Conservation (phyloP, 2,797 vertebrate genomes). For the Esox lucius region DNA sequence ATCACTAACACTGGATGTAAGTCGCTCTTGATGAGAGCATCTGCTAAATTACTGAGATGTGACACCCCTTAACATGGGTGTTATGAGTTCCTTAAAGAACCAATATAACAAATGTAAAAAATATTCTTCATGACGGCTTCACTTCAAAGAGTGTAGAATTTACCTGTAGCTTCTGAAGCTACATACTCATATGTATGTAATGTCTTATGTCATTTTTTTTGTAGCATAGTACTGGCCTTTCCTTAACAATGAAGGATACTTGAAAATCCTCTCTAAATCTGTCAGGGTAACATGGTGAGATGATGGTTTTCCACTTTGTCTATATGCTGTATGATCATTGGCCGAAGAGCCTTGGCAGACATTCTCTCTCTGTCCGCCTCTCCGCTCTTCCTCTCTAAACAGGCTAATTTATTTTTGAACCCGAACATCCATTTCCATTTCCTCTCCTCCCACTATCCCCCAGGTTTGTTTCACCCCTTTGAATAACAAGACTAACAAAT, state of each 20-base stretch:
- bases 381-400: conserved; percentile 65
- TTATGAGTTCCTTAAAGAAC: too few relatives aligned
- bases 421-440: conserved; percentile 68
- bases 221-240: neutral
- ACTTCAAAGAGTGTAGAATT: neutral
- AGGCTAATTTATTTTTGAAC: conserved; percentile 56
- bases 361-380: conserved; percentile 18
- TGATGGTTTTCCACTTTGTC: neutral
- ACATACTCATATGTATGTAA: neutral
- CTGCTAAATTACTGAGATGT: too few relatives aligned
- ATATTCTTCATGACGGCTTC: too few relatives aligned
- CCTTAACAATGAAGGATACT: neutral
- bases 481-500: conserved; percentile 62
- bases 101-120: too few relatives aligned
- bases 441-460: conserved; percentile 43
- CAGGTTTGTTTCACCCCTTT: conserved; percentile 54
- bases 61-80: too few relatives aligned
- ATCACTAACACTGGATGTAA: too few relatives aligned
- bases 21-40: too few relatives aligned
- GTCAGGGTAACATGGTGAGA: neutral
- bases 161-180: neutral
- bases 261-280: neutral
- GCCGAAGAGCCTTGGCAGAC: conserved; percentile 28
- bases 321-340: conserved; percentile 42
- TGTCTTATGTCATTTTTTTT: neutral